Evolutionary conservation across 2,888 invertebrate species (phyloP).

Genomic region (Salticus scenicus): DNA sequence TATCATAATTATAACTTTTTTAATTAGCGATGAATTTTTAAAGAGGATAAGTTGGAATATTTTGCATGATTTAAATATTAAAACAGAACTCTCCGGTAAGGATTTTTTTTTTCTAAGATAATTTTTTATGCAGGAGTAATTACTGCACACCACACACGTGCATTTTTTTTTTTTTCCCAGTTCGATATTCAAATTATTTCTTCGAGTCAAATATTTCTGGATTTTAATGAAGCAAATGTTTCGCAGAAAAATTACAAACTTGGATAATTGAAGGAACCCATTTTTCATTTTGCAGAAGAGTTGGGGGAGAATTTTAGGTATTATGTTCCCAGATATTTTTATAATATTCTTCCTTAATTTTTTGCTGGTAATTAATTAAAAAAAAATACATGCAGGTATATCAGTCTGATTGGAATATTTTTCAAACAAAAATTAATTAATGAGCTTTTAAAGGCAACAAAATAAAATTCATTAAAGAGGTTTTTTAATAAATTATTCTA

Average conservation of each 20-base stretch:
- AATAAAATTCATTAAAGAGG: too few relatives aligned
- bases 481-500: too few relatives aligned
- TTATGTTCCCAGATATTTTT: neutral
- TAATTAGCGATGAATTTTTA: slow-evolving; percentile 53
- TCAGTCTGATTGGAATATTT: too few relatives aligned
- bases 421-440: too few relatives aligned
- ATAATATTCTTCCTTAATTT: neutral
- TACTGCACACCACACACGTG: neutral
- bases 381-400: too few relatives aligned
- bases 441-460: too few relatives aligned
- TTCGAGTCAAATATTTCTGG: neutral
- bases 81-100: slow-evolving; percentile 20
- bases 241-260: neutral
- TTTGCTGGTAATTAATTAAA: too few relatives aligned
- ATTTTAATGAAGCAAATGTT: slow-evolving; percentile 5
- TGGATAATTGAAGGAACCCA: neutral
- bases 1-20: slow-evolving; percentile 36
- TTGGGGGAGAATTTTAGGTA: neutral
- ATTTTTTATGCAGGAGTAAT: neutral
- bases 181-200: slow-evolving; percentile 10
- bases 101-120: neutral
- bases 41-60: slow-evolving; percentile 34
- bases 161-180: neutral
- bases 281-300: neutral
- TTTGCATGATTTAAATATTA: slow-evolving; percentile 48